Conservation (phyloP, 2,888 invertebrate genomes). For the Pseudolycoriella hygida region DNA sequence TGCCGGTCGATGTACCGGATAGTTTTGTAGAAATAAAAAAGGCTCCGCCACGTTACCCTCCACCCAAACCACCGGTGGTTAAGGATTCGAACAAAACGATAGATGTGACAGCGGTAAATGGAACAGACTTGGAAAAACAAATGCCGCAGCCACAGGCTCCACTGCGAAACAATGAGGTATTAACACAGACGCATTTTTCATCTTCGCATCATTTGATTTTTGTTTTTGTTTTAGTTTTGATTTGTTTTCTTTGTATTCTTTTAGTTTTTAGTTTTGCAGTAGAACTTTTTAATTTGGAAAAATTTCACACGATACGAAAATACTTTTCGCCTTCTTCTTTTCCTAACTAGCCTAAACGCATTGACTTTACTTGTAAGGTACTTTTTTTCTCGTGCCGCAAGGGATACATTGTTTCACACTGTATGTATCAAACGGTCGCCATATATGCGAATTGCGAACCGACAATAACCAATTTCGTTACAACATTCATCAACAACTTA, state of each 20-base stretch:
- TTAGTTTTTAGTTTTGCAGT: too few species aligned
- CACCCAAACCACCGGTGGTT: conserved; percentile 13
- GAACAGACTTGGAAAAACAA: conserved; percentile 16
- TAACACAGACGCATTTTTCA: conserved; percentile 5
- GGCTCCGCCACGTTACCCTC: conserved; percentile 47
- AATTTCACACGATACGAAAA: neutral
- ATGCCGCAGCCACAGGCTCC: conserved; percentile 18
- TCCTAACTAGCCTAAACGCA: too few species aligned
- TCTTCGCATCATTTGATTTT: neutral
- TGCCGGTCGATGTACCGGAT: conserved; percentile 80
- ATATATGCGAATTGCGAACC: too few species aligned
- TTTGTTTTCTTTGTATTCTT: too few species aligned
- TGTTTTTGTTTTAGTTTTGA: too few species aligned
- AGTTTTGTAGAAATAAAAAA: conserved; percentile 72
- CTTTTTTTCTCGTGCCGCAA: too few species aligned
- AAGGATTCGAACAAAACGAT: conserved; percentile 17
- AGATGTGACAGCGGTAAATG: conserved; percentile 16
- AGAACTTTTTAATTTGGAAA: conserved; percentile 3
- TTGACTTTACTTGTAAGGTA: too few species aligned
- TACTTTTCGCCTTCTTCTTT: too few species aligned
- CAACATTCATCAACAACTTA: too few species aligned
- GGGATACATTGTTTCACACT: too few species aligned
- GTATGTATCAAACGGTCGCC: too few species aligned
- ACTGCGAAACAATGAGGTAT: conserved; percentile 22
- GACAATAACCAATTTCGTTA: too few species aligned